Percentiles rank a stretch among this genome's conserved stretches.
These are phyloP conservation scores for Meteorus cinctellus DNA, from an alignment of 2,888 invertebrate genomes.

Conservation along the genomic window DNA sequence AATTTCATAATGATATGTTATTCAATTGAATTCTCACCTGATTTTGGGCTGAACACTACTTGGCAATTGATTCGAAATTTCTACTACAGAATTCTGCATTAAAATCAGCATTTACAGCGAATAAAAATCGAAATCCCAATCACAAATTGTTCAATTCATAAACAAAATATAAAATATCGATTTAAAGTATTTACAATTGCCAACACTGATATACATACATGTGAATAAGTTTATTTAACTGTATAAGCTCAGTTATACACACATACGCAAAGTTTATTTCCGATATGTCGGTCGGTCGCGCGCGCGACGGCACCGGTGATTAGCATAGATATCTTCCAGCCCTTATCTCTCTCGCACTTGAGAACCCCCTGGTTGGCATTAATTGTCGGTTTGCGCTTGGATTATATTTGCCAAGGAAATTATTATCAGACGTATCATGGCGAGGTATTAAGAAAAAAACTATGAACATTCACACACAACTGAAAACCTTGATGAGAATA, in stretches of 20 bases:
- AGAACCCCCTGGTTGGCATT: slow-evolving; percentile 23
- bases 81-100: too few relatives aligned
- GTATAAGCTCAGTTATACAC: neutral
- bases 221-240: too few relatives aligned
- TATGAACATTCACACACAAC: neutral
- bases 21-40: too few relatives aligned
- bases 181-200: too few relatives aligned
- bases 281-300: slow-evolving; percentile 10
- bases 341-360: slow-evolving; percentile 16
- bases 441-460: neutral
- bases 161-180: too few relatives aligned
- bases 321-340: slow-evolving; percentile 39
- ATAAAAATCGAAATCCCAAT: too few relatives aligned
- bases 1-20: too few relatives aligned
- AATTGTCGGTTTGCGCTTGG: slow-evolving; percentile 28
- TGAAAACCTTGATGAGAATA: neutral
- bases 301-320: slow-evolving; percentile 37
- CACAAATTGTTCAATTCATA: too few relatives aligned
- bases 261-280: neutral
- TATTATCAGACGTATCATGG: slow-evolving; percentile 18
- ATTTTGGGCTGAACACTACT: too few relatives aligned
- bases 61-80: too few relatives aligned
- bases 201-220: too few relatives aligned
- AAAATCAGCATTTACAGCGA: too few relatives aligned
- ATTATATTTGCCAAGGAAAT: slow-evolving; percentile 17